Percentiles rank a stretch among this genome's conserved stretches.
phyloP scores from a whole-genome alignment of 2,113 vertebrate species.

The Saiga tatarica region DNA sequence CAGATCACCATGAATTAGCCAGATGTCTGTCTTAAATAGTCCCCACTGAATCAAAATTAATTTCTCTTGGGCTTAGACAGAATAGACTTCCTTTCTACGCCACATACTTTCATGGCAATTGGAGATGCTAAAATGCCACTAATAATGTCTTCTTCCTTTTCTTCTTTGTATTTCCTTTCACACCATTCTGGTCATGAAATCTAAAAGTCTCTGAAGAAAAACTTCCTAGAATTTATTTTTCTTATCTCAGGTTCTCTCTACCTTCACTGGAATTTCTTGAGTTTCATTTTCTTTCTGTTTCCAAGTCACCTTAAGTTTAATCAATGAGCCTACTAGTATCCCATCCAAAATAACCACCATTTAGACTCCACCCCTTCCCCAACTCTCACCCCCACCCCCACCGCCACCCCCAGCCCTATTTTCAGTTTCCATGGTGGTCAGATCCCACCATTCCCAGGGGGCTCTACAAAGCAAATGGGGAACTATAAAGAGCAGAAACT shows the following conservation, averaged over 20 bases:
- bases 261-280: conserved; percentile 31
- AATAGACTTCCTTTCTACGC: neutral
- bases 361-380: too few relatives aligned
- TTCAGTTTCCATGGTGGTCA: too few relatives aligned
- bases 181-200: neutral
- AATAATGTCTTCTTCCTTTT: neutral
- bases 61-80: conserved; percentile 31
- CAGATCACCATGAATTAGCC: neutral
- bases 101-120: neutral
- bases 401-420: too few relatives aligned
- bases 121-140: neutral
- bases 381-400: too few relatives aligned
- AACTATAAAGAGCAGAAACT: too few relatives aligned
- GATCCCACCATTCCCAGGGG: too few relatives aligned
- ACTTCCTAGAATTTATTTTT: conserved; percentile 6
- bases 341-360: neutral
- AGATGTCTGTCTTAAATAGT: conserved; percentile 31
- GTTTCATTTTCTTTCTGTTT: conserved; percentile 22
- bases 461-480: too few relatives aligned
- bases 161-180: neutral
- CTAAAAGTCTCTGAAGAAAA: neutral
- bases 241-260: neutral
- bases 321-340: neutral
- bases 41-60: conserved; percentile 11
- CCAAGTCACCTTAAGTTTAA: neutral